A percentile compares a stretch with the other conserved stretches of the same genome.
Conservation (phyloP, 1,140 invertebrate species). For the Hypothenemus hampei region DNA sequence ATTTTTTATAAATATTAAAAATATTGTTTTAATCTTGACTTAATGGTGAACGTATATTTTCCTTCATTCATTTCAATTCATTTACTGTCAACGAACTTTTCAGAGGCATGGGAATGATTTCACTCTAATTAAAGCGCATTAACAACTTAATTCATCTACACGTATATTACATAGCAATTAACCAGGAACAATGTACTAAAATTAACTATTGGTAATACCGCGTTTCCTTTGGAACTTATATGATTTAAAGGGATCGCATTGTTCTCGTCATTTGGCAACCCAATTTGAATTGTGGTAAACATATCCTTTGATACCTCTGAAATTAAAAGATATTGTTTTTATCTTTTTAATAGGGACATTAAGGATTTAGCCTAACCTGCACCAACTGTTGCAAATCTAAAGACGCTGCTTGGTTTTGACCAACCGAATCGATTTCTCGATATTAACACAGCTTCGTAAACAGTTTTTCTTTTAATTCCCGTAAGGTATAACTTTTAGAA, state of each 20-base stretch:
- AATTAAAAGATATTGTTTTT: constrained; percentile 20
- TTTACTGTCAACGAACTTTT: no score
- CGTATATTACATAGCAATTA: no score
- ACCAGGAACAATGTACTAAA: no score
- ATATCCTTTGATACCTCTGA: constrained; percentile 40
- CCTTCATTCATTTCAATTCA: no score
- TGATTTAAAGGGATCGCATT: constrained; percentile 12
- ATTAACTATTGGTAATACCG: no score
- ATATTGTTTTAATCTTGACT: no score
- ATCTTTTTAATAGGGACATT: neutral
- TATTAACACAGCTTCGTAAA: constrained; percentile 65
- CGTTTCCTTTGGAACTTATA: neutral
- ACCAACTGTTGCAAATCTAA: constrained; percentile 61
- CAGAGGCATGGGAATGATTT: no score
- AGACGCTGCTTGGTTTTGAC: constrained; percentile 59
- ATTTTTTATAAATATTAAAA: no score
- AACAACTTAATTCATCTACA: no score
- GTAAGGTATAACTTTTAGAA: constrained; percentile 60
- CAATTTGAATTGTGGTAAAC: constrained; percentile 38
- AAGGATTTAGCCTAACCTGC: constrained; percentile 51
- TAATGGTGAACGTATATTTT: no score
- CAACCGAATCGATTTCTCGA: constrained; percentile 68
- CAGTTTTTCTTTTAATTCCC: constrained; percentile 59
- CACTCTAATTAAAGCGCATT: no score
- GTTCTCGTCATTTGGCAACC: constrained; percentile 9